A percentile compares a stretch with the other conserved stretches of the same genome.
These are phyloP conservation scores for Crocodylus rhombifer DNA, from an alignment of 2,797 vertebrate genomes.

Conservation along the genomic window DNA sequence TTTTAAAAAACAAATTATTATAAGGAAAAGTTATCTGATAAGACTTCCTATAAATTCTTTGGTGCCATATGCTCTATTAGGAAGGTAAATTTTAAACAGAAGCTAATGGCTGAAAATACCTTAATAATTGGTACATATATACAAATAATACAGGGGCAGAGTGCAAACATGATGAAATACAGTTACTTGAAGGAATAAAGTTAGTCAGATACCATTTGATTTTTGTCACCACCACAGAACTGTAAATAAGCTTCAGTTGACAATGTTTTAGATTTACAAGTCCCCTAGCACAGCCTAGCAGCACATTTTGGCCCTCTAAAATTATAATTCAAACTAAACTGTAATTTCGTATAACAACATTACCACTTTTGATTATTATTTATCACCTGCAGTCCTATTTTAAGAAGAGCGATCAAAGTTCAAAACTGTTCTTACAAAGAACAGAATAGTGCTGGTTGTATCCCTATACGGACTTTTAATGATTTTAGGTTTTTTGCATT, in stretches of 20 bases:
- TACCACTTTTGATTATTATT: conserved; percentile 44
- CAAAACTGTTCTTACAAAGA: conserved; percentile 67
- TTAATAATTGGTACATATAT: conserved; percentile 71
- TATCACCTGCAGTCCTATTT: conserved; percentile 29
- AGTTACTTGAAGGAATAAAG: conserved; percentile 46
- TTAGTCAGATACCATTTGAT: conserved; percentile 53
- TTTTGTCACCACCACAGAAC: conserved; percentile 51
- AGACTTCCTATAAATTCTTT: conserved; percentile 71
- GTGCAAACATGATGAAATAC: conserved; percentile 42
- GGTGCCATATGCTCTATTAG: conserved; percentile 62
- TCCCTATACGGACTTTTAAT: conserved; percentile 65
- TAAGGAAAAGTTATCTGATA: background rate
- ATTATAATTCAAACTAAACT: conserved; percentile 28
- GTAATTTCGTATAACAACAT: conserved; percentile 36
- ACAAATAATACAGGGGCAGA: conserved; percentile 66
- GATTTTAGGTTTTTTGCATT: conserved; percentile 38
- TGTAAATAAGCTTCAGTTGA: conserved; percentile 35
- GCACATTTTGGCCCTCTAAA: conserved; percentile 1
- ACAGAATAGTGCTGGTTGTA: conserved; percentile 60
- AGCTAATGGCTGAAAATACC: conserved; percentile 35
- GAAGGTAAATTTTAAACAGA: conserved; percentile 60
- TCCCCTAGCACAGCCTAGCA: conserved; percentile 2
- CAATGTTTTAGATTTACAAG: conserved; percentile 41
- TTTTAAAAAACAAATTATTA: conserved; percentile 43
- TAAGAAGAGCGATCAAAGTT: conserved; percentile 53